Base-by-base conservation (phyloP, 2,888 invertebrate genomes). In the Drymonia ruficornis region DNA sequence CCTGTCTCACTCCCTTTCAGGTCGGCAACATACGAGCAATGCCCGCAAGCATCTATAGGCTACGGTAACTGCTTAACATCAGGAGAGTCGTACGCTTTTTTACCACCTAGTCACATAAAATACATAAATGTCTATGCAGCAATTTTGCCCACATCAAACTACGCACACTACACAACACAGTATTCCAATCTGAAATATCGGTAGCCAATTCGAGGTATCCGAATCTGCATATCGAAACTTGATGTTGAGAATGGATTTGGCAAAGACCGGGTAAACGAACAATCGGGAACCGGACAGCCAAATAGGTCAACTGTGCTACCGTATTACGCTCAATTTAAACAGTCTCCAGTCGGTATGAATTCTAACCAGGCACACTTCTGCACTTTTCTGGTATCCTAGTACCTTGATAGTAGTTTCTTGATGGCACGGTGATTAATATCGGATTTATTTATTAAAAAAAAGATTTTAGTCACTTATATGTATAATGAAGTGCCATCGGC, bases 191-290 rank as follows among this genome's bases (percentile, higher is more conserved):
- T 40, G 16, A 15, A 16, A 40, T 40, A 16, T 16, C 40, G 16
- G 8, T 7, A 36, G 36, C 36, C 36, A 40, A 16, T 40, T n/a
- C 40, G 9, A 36, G 36, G 36, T 15, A 40, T 16, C 16, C 16
- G 9, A 40, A 40, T 40, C 40, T 40, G 40, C 40, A 40, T 40
- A 40, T 40, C 16, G 9, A 8, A 16, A 16, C 40, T 16, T 40
- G 9, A 40, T 11, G 16, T 16, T 16, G 16, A 16, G 34, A 34
- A 55, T 46, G 47, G 43, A 50, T 50, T 46, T 55, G 18, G 43
- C 48, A 51, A 50, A 48, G 43, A 36, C 34, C 51, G 48, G 50
- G 36, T 44, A 55, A 40, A 40, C 40, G 40, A 40, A 40, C 40
- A 40, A 40, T 40, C 16, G 16, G 40, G 6, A 16, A 40, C 11